A percentile compares a stretch with the other conserved stretches of the same genome.
phyloP scores from a whole-genome alignment of 2,888 invertebrate genomes.

The Hirtodrosophila trivittata region DNA sequence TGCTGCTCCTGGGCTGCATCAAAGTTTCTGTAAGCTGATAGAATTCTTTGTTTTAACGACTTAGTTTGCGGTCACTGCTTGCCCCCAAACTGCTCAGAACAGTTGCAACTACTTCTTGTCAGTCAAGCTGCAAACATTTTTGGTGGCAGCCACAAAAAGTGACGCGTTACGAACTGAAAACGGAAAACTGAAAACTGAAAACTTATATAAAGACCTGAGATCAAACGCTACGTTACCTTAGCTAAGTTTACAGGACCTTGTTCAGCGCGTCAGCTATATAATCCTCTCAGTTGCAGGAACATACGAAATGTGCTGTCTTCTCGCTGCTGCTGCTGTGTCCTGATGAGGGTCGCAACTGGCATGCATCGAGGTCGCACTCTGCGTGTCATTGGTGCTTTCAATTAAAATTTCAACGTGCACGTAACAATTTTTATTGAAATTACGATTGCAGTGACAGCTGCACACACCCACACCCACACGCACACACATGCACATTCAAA shows the following conservation, averaged over 20 bases:
- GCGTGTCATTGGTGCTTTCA: slow-evolving; percentile 72
- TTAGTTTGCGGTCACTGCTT: slow-evolving; percentile 60
- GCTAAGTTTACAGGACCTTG: no score
- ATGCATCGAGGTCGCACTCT: slow-evolving; percentile 49
- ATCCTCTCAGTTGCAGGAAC: slow-evolving; percentile 44
- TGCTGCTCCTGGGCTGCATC: slow-evolving; percentile 31
- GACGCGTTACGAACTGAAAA: slow-evolving; percentile 1
- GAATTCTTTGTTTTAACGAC: slow-evolving; percentile 72
- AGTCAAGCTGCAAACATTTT: slow-evolving; percentile 20
- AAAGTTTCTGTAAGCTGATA: slow-evolving; percentile 61
- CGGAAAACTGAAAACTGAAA: no score
- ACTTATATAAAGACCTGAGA: not conserved
- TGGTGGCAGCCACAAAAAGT: slow-evolving; percentile 5
- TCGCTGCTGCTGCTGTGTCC: slow-evolving; percentile 56
- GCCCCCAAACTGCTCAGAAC: slow-evolving; percentile 1
- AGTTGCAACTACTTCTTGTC: slow-evolving; percentile 18
- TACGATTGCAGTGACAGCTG: slow-evolving; percentile 65
- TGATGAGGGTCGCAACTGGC: slow-evolving; percentile 67
- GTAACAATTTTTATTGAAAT: slow-evolving; percentile 81
- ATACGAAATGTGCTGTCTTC: slow-evolving; percentile 44
- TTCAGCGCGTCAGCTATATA: no score
- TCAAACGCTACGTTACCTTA: no score
- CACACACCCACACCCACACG: slow-evolving; percentile 31
- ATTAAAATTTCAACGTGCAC: slow-evolving; percentile 79
- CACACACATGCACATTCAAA: slow-evolving; percentile 30